phyloP scores from a whole-genome alignment of 64 coral and sea anemone genomes.

The Hydrozoanthus tunicans region DNA sequence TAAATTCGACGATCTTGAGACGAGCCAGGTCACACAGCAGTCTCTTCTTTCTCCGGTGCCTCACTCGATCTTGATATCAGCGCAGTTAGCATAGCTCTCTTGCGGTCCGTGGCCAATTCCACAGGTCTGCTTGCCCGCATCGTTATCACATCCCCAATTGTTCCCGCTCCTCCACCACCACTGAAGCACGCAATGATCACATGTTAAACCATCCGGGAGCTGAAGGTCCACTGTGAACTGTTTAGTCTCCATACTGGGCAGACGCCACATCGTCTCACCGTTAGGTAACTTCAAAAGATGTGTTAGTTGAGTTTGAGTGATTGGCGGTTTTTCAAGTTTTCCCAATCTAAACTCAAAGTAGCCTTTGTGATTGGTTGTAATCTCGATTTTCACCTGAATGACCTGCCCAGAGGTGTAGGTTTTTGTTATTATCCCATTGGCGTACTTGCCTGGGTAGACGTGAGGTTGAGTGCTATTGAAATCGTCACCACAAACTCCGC shows the following conservation, averaged over 20 bases:
- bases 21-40: too few relatives aligned
- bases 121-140: constrained; percentile 33
- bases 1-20: too few relatives aligned
- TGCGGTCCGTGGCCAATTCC: constrained; percentile 72
- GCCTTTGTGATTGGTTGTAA: constrained; percentile 71
- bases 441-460: constrained; percentile 60
- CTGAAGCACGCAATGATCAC: constrained; percentile 83
- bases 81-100: constrained; percentile 78
- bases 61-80: constrained; percentile 39
- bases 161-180: constrained; percentile 85
- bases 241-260: background rate
- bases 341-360: constrained; percentile 69
- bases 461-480: constrained; percentile 35
- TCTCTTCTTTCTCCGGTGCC: too few relatives aligned
- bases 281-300: constrained; percentile 37
- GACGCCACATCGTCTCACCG: constrained; percentile 20
- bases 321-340: background rate
- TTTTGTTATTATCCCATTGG: constrained; percentile 58
- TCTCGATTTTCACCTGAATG: constrained; percentile 54
- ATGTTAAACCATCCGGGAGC: constrained; percentile 60
- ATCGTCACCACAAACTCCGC: constrained; percentile 69
- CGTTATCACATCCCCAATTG: constrained; percentile 76
- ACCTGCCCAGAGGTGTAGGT: constrained; percentile 50
- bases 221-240: constrained; percentile 21
- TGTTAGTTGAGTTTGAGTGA: constrained; percentile 58